Evolutionary conservation across 2,888 invertebrate species (phyloP).

Genomic region (Hyppa rectilinea): DNA sequence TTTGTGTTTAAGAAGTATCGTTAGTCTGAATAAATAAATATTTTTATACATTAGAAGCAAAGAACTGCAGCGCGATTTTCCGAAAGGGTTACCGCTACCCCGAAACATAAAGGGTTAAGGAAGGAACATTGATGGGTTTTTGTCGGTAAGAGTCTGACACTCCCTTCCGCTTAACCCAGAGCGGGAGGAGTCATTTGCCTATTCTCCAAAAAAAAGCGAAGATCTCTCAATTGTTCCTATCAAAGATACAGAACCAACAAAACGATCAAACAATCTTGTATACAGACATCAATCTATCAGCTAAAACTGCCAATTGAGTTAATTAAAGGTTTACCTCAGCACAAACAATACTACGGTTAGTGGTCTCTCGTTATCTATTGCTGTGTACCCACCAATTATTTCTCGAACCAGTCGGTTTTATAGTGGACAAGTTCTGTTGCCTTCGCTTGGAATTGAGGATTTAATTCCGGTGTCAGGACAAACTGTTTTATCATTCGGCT

Average conservation of each 20-base stretch:
- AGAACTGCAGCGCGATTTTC: too few relatives aligned
- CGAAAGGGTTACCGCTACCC: too few relatives aligned
- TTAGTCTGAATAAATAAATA: too few relatives aligned
- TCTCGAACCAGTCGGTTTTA: conserved; percentile 4
- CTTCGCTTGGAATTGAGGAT: background rate
- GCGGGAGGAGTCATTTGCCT: too few relatives aligned
- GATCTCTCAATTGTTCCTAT: background rate
- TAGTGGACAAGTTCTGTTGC: background rate
- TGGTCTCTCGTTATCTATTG: conserved; percentile 35
- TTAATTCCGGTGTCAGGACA: background rate
- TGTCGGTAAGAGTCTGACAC: too few relatives aligned
- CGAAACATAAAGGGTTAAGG: too few relatives aligned
- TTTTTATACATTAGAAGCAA: too few relatives aligned
- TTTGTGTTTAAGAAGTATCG: too few relatives aligned
- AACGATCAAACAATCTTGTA: background rate
- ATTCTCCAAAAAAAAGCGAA: too few relatives aligned
- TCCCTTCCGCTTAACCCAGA: too few relatives aligned
- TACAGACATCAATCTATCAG: background rate
- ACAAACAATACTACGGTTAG: conserved; percentile 32
- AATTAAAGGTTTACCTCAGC: conserved; percentile 46
- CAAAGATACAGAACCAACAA: background rate
- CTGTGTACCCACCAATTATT: conserved; percentile 48
- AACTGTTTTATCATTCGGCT: too few relatives aligned
- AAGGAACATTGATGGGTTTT: too few relatives aligned
- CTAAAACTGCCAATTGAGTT: conserved; percentile 37